Percentiles rank a stretch among this genome's conserved stretches.
These are phyloP conservation scores for Brachyopa scutellaris DNA, from an alignment of 2,888 invertebrate species.

Conservation along the genomic window DNA sequence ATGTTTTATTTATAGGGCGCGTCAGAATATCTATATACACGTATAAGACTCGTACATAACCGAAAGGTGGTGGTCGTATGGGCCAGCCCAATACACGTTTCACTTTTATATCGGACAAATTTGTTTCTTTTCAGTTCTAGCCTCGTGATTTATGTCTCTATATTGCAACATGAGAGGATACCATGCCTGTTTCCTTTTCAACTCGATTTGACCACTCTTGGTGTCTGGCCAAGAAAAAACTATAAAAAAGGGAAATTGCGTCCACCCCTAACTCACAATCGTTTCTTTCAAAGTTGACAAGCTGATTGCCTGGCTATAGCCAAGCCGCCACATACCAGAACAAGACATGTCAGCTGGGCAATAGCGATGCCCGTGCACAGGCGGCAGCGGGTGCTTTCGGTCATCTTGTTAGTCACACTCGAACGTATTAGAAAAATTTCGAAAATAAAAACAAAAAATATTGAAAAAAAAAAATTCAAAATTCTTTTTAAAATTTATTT, in stretches of 20 bases:
- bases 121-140: constrained; percentile 33
- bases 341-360: constrained; percentile 58
- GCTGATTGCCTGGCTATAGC: constrained; percentile 6
- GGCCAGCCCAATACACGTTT: constrained; percentile 52
- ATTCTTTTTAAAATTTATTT: constrained; percentile 20
- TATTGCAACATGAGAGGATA: constrained; percentile 61
- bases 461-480: constrained; percentile 1
- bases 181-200: constrained; percentile 58
- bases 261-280: constrained; percentile 59
- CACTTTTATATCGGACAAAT: constrained; percentile 48
- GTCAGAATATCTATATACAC: constrained; percentile 25
- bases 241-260: constrained; percentile 4
- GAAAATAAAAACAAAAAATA: constrained; percentile 1
- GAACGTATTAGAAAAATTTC: constrained; percentile 18
- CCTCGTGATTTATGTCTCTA: constrained; percentile 54
- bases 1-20: constrained; percentile 69
- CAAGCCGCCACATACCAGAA: constrained; percentile 25
- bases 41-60: background rate
- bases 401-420: constrained; percentile 59
- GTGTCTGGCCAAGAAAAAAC: constrained; percentile 45
- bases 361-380: background rate
- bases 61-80: constrained; percentile 12
- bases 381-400: constrained; percentile 63
- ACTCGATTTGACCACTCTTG: constrained; percentile 50
- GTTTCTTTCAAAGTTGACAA: constrained; percentile 55